Evolutionary conservation across 2,797 vertebrate species (phyloP).

Genomic region (Picus viridis): DNA sequence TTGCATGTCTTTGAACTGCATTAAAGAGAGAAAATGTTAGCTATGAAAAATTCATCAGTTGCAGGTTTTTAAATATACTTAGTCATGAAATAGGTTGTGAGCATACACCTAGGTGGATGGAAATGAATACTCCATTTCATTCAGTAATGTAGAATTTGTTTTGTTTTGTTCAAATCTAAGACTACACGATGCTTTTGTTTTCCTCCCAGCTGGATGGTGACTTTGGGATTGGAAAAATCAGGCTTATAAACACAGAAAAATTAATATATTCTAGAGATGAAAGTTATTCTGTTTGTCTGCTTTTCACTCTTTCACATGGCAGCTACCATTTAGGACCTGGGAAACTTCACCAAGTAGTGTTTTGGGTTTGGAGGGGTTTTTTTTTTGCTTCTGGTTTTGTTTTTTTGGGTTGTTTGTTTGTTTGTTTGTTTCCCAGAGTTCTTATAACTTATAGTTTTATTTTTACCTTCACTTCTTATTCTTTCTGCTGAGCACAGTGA

Average conservation of each 20-base stretch:
- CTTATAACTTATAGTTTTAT: conserved; percentile 11
- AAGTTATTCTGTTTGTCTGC: not conserved
- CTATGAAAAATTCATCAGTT: not conserved
- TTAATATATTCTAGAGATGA: not conserved
- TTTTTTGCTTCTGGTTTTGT: too few relatives aligned
- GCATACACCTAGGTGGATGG: not conserved
- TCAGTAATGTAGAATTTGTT: not conserved
- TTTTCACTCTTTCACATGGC: not conserved
- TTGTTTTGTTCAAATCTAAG: not conserved
- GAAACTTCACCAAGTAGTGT: not conserved
- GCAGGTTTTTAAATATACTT: not conserved
- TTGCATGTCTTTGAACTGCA: not conserved
- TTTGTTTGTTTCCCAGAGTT: not conserved
- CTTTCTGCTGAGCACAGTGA: not conserved
- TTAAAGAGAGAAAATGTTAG: not conserved
- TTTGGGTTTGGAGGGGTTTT: too few relatives aligned
- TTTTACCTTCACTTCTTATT: conserved; percentile 1
- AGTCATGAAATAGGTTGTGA: not conserved
- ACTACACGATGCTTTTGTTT: not conserved
- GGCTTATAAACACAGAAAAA: not conserved
- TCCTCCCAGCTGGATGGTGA: not conserved
- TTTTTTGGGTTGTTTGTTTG: too few relatives aligned
- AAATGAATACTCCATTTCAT: not conserved
- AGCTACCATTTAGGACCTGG: not conserved
- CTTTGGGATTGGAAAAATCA: not conserved